Base-by-base conservation (phyloP, 2,797 vertebrate genomes). In the Lycodopsis pacificus region DNA sequence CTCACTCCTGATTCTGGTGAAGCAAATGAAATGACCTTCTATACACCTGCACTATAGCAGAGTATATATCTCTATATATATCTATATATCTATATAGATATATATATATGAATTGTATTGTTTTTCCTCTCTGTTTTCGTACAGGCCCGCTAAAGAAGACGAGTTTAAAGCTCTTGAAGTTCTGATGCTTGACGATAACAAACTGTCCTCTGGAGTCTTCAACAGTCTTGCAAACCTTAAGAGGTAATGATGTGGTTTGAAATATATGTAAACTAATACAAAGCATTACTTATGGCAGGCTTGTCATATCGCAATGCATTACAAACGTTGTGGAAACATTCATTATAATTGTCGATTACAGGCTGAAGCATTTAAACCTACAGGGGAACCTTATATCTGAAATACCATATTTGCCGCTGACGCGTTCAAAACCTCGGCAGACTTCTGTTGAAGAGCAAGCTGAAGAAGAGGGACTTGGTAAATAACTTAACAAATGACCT, bases 131-230 rank as follows among this genome's bases (percentile, higher is more conserved):
- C 11, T 22, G n/a, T 44, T 22, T n/a, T 40, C 53, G 0, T 66
- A 8, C 71, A 94, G 92, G 71, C 36, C 38, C 1, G 25, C 61
- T 36, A 11, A 77, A 42, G 75, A 61, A 4, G 65, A 71, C 61
- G 68, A 51, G 48, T 98, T 97, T 86, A 87, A 85, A 3, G 84
- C 87, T n/a, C 94, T 97, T 57, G 95, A 97, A 88, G 92, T 96
- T 13, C 88, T 98, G 77, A 94, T 92, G 84, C 90, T 98, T 49
- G 96, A 97, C 71, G 94, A 97, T 75, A 98, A 97, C 84, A 88
- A 71, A 49, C 91, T 99, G 27, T 91, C 95, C 38, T 95, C 94
- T 3, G 87, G 65, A 0, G 91, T 96, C 76, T 97, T 98, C 83
- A 80, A 63, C 76, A 95, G 95, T 73, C 94, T 97, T 4, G 92